Conservation (phyloP, 2,888 invertebrate species). For the Dasypogon diadema region DNA sequence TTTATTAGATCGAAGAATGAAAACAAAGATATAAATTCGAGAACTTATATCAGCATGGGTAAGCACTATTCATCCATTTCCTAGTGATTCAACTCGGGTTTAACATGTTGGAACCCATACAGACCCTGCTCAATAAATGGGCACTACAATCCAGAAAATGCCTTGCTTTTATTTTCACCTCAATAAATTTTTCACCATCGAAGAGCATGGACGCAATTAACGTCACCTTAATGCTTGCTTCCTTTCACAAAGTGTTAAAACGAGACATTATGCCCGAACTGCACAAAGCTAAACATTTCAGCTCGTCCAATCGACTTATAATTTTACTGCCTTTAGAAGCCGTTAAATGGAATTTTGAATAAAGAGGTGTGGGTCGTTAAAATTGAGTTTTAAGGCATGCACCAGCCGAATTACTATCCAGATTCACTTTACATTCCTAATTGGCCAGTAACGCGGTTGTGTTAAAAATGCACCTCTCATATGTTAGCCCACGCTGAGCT, state of each 20-base stretch:
- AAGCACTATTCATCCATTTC: not conserved
- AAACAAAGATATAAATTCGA: not conserved
- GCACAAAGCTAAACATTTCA: not conserved
- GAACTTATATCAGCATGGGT: slow-evolving; percentile 7
- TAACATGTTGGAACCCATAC: not conserved
- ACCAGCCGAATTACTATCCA: slow-evolving; percentile 13
- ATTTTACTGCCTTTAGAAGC: slow-evolving; percentile 20
- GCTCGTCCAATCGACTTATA: slow-evolving; percentile 18
- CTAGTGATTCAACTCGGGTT: too few relatives aligned
- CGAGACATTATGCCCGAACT: not conserved
- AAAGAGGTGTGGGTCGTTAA: slow-evolving; percentile 4
- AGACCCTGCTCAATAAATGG: not conserved
- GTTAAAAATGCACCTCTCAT: too few relatives aligned
- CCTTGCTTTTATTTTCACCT: not conserved
- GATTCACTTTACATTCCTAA: slow-evolving; percentile 35
- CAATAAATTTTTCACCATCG: not conserved
- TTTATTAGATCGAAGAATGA: not conserved
- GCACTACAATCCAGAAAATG: too few relatives aligned
- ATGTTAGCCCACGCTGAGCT: too few relatives aligned
- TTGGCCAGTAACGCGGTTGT: slow-evolving; percentile 10
- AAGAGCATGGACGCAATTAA: not conserved
- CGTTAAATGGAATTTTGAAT: not conserved
- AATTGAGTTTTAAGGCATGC: slow-evolving; percentile 7
- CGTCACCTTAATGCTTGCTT: slow-evolving; percentile 24
- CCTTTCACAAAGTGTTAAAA: slow-evolving; percentile 17